Percentiles rank a stretch among this genome's conserved stretches.
Conservation (phyloP, 2,888 invertebrate genomes). For the Diaprepes abbreviatus region DNA sequence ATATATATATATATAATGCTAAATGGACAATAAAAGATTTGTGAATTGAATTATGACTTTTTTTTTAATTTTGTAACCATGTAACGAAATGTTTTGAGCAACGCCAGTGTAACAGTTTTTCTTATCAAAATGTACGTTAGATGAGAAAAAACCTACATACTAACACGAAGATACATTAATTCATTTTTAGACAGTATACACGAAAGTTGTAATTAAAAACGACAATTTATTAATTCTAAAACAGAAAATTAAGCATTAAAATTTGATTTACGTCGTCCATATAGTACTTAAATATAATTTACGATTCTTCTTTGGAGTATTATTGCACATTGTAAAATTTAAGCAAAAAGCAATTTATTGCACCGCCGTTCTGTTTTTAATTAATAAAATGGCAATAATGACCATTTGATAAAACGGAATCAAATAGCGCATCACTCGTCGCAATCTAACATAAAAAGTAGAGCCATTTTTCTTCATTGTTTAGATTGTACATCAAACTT, state of each 20-base stretch:
- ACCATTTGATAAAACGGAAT: conserved; percentile 35
- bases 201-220: conserved; percentile 13
- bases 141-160: no score
- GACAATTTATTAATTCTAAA: conserved; percentile 17
- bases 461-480: conserved; percentile 50
- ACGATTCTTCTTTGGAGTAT: conserved; percentile 31
- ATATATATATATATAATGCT: no score
- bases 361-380: conserved; percentile 37
- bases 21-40: no score
- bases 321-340: conserved; percentile 47
- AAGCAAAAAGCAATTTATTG: conserved; percentile 47
- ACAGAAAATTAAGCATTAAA: conserved; percentile 24
- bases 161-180: not conserved
- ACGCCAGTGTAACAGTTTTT: no score
- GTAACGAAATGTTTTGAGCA: no score
- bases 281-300: conserved; percentile 30
- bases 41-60: no score
- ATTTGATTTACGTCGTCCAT: conserved; percentile 36
- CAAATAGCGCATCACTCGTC: conserved; percentile 35
- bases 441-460: conserved; percentile 35
- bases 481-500: conserved; percentile 44
- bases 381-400: conserved; percentile 48
- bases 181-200: not conserved
- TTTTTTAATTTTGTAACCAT: no score
- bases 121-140: no score